These are phyloP conservation scores for Elymnias hypermnestra DNA, from an alignment of 1,140 invertebrate species.

Conservation along the genomic window DNA sequence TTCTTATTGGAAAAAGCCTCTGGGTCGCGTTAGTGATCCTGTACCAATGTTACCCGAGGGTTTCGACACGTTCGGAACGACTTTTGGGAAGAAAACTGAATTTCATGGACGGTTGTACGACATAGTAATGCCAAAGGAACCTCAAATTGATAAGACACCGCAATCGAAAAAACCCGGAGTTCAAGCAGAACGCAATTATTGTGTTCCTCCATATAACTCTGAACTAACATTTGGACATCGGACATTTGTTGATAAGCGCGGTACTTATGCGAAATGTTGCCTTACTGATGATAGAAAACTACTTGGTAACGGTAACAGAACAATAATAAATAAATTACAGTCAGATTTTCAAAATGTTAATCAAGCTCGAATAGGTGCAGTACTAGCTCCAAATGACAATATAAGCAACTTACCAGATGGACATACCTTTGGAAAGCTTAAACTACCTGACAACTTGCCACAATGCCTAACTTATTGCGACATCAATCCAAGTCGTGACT, in stretches of 20 bases:
- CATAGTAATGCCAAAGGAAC: constrained; percentile 52
- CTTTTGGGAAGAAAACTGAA: constrained; percentile 63
- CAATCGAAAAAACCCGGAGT: constrained; percentile 53
- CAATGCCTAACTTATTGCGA: constrained; percentile 58
- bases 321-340: constrained; percentile 55
- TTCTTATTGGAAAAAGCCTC: constrained; percentile 72
- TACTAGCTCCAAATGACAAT: constrained; percentile 68
- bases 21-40: constrained; percentile 62
- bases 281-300: constrained; percentile 61
- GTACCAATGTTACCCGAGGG: constrained; percentile 70
- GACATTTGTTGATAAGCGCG: constrained; percentile 64
- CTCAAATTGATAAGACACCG: constrained; percentile 50
- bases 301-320: constrained; percentile 35
- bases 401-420: constrained; percentile 59
- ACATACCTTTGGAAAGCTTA: constrained; percentile 63
- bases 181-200: constrained; percentile 60
- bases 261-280: constrained; percentile 62
- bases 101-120: constrained; percentile 51
- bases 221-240: constrained; percentile 64
- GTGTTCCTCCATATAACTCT: constrained; percentile 37
- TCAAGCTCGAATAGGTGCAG: constrained; percentile 53
- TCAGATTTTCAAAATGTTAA: constrained; percentile 49
- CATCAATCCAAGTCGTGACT: constrained; percentile 56
- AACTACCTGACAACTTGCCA: constrained; percentile 40
- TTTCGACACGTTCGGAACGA: constrained; percentile 56